Evolutionary conservation across 2,113 vertebrate species (phyloP).

Genomic region (Atrichornis clamosus): DNA sequence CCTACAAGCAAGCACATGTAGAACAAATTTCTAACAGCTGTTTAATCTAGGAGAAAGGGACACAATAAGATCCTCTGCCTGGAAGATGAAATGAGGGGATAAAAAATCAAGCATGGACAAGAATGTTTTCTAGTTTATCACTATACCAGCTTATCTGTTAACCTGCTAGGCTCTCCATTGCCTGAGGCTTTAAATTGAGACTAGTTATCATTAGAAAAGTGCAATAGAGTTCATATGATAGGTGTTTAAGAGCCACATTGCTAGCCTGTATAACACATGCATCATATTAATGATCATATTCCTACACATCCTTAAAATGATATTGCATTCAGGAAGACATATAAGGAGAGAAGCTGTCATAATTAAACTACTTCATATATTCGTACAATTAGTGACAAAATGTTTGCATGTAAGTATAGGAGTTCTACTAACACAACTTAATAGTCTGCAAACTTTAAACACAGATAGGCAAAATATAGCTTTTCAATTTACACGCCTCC

Average conservation of each 20-base stretch:
- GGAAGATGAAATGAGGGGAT: not conserved
- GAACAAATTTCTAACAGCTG: not conserved
- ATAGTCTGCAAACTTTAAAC: not conserved
- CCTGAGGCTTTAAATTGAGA: not conserved
- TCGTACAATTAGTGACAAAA: not conserved
- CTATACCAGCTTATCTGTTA: not conserved
- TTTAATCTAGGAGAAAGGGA: not conserved
- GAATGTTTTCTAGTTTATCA: not conserved
- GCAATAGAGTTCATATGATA: not conserved
- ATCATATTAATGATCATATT: not conserved
- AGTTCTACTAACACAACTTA: not conserved
- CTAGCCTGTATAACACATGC: not conserved
- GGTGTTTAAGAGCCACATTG: not conserved
- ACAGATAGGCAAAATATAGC: not conserved
- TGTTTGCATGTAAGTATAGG: not conserved
- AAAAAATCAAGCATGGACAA: not conserved
- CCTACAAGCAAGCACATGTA: not conserved
- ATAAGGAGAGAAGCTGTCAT: not conserved
- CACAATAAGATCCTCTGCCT: not conserved
- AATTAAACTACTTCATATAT: not conserved
- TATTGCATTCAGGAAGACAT: not conserved
- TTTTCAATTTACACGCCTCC: not conserved
- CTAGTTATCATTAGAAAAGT: not conserved
- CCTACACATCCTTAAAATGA: not conserved
- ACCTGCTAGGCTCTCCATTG: not conserved